Conservation (phyloP, 2,113 vertebrate species). For the Hippolais icterina region DNA sequence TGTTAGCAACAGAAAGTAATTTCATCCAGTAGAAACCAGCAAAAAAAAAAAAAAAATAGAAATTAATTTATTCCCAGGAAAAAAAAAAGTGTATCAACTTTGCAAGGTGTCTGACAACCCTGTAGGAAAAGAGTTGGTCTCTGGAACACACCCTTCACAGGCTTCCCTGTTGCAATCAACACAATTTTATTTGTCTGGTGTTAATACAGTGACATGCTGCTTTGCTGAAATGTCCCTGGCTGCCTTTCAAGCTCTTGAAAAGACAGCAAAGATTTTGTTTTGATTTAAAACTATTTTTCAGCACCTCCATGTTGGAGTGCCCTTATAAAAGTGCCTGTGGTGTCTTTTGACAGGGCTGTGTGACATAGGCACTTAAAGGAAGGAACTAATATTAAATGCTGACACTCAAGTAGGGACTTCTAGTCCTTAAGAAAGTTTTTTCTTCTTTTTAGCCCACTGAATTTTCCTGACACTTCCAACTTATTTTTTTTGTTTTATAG, state of each 20-base stretch:
- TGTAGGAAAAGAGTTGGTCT: not conserved
- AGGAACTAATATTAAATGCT: not conserved
- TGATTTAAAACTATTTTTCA: conserved; percentile 57
- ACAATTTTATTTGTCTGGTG: not conserved
- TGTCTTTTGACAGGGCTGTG: not conserved
- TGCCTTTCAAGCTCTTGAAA: conserved; percentile 51
- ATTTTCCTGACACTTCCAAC: conserved; percentile 6
- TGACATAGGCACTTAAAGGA: conserved; percentile 29
- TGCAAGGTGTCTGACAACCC: not conserved
- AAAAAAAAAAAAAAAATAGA: not conserved
- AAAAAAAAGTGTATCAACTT: not conserved
- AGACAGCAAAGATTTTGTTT: conserved; percentile 38
- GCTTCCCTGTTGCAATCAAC: not conserved
- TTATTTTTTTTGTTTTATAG: conserved; percentile 10
- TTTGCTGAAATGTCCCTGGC: conserved; percentile 49
- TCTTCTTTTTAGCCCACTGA: not conserved
- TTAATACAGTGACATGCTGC: conserved; percentile 17
- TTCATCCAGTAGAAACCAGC: not conserved
- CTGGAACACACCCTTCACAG: not conserved
- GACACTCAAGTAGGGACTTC: not conserved
- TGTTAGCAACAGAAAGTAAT: not conserved
- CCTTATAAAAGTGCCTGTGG: not conserved
- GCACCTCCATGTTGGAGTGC: conserved; percentile 18
- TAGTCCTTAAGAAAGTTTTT: not conserved
- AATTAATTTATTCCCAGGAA: not conserved